Conservation (phyloP, 2,113 vertebrate species). For the Nesogale talazaci region DNA sequence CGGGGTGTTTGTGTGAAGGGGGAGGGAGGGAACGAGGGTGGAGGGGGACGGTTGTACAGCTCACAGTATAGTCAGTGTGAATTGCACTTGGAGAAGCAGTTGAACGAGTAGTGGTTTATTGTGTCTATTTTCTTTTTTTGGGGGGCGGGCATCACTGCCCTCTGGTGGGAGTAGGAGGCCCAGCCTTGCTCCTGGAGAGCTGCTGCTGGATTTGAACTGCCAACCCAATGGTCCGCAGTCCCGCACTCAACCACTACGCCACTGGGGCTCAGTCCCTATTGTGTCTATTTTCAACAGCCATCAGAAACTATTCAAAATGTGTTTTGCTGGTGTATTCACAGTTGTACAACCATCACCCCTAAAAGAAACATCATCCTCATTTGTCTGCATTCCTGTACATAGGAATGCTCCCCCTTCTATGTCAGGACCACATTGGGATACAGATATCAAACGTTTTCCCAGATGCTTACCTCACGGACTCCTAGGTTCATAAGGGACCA, state of each 20-base stretch:
- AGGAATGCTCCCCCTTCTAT: background rate
- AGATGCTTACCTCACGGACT: background rate
- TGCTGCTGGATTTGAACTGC: no score
- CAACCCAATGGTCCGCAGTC: no score
- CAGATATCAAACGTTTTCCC: background rate
- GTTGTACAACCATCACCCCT: background rate
- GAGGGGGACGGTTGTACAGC: no score
- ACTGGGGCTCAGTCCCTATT: no score
- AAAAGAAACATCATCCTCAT: background rate
- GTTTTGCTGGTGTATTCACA: background rate
- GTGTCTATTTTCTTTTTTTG: background rate
- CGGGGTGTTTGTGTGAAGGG: no score
- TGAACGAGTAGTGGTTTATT: no score
- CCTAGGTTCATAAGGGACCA: background rate
- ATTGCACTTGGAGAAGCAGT: no score
- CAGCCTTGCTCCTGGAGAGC: no score
- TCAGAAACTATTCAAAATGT: background rate
- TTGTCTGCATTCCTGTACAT: background rate
- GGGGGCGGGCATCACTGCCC: no score
- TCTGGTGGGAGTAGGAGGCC: no score
- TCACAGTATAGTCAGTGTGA: background rate
- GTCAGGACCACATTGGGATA: background rate
- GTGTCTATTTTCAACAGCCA: background rate
- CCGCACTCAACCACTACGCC: no score
- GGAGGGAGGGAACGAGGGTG: no score